Base-by-base conservation (phyloP, 2,888 invertebrate species). In the Acrocera orbiculus region DNA sequence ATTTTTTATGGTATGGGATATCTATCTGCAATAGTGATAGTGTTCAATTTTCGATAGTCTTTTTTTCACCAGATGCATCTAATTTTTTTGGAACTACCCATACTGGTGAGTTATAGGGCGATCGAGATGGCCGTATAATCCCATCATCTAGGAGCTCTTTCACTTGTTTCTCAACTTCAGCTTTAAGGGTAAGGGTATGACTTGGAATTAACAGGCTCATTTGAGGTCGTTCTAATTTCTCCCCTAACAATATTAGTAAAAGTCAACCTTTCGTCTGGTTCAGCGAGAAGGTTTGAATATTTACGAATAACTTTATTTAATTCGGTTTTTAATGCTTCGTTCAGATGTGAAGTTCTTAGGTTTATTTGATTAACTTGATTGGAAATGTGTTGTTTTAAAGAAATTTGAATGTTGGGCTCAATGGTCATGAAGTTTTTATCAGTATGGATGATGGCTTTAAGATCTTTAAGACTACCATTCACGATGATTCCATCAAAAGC, bases 61-160 rank as follows among this genome's bases (percentile, higher is more conserved):
- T 19, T 19, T 19, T 19, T 19, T 19, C 19, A 19, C 8, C 5
- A 8, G 19, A 37, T 5, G 32, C 24, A 26, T 37, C 37, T 23
- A 19, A n/a, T 24, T 32, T 36, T 16, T 26, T 30, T 25, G 30
- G 30, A n/a, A 30, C 26, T n/a, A 35, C 17, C 30, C 42, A 43
- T 10, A 47, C 38, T 6, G 45, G 44, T 9, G 40, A 37, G 8
- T 30, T 34, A 39, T 44, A 46, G 3, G 44, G 46, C 4, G 40
- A 40, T 23, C 35, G 24, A 11, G 40, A 41, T 15, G 38, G 46
- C 33, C 42, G 29, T 10, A 47, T 47, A 22, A 47, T 48, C 19
- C 17, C 26, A 19, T 30, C 26, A 10, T 16, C 16, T 4, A 32
- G 22, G 4, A 32, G 14, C 10, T 27, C 7, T 8, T 32, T n/a